Conservation (phyloP, 2,888 invertebrate species). For the Chironomus riparius region DNA sequence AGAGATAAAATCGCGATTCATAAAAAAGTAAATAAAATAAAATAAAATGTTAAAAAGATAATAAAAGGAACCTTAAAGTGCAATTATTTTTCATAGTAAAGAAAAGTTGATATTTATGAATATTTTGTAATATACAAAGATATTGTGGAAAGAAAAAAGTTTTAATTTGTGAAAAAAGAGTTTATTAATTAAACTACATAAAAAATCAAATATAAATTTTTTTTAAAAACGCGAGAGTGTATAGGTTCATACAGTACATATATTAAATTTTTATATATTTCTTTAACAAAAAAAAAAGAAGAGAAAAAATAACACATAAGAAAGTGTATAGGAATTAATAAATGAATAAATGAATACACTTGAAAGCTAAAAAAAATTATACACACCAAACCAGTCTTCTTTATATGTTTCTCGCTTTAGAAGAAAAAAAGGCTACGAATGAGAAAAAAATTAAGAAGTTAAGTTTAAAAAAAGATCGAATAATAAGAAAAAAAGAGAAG, state of each 20-base stretch:
- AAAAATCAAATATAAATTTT: not conserved
- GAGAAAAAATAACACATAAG: not conserved
- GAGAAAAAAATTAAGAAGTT: conserved; percentile 19
- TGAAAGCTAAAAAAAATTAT: conserved; percentile 1
- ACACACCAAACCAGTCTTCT: conserved; percentile 13
- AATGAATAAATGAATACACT: conserved; percentile 8
- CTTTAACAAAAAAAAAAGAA: conserved; percentile 1
- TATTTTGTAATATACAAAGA: not conserved
- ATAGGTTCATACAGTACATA: not conserved
- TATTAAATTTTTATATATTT: not conserved
- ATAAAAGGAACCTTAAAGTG: not conserved
- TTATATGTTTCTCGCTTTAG: conserved; percentile 1
- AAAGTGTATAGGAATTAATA: not conserved
- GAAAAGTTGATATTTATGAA: not conserved
- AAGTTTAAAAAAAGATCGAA: conserved; percentile 10
- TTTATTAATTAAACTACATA: not conserved
- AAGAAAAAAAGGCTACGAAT: conserved; percentile 10
- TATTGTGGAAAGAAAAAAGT: not conserved
- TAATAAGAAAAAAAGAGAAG: conserved; percentile 2
- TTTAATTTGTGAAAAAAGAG: no score
- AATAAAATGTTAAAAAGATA: no score
- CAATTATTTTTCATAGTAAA: not conserved
- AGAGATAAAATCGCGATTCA: not conserved
- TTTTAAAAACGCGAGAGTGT: not conserved
- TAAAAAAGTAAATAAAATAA: no score